Percentiles rank a stretch among this genome's conserved stretches.
These are phyloP conservation scores for Cryptoblepharus egeriae DNA, from an alignment of 2,797 vertebrate genomes.

Conservation along the genomic window DNA sequence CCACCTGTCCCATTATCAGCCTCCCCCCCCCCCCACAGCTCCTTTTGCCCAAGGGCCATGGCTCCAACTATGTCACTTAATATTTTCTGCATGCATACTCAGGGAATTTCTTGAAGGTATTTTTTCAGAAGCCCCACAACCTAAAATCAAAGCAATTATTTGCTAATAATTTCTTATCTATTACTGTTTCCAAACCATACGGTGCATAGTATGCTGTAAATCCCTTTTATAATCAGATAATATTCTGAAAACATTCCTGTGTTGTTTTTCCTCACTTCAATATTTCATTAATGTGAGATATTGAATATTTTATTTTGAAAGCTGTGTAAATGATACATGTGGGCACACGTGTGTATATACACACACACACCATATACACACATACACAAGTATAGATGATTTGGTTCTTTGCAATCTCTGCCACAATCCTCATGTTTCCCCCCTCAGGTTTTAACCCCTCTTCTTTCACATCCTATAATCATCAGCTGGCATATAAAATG, in stretches of 20 bases:
- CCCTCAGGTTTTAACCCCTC: constrained; percentile 21
- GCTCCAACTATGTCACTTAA: constrained; percentile 25
- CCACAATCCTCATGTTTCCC: not conserved
- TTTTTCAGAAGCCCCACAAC: constrained; percentile 11
- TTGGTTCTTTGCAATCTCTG: not conserved
- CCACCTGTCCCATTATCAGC: too few species aligned
- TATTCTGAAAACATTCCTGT: constrained; percentile 50
- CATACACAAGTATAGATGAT: not conserved
- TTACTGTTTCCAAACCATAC: not conserved
- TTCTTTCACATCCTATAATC: not conserved
- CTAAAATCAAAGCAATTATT: constrained; percentile 44
- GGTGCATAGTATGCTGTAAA: constrained; percentile 53
- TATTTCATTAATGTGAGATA: constrained; percentile 35
- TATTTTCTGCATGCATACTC: constrained; percentile 44
- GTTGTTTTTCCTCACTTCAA: constrained; percentile 23
- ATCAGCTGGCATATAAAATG: not conserved
- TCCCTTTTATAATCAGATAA: constrained; percentile 61
- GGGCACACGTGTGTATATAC: constrained; percentile 12
- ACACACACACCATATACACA: too few species aligned
- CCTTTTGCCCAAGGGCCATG: too few species aligned
- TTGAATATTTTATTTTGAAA: constrained; percentile 33
- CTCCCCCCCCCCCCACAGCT: too few species aligned
- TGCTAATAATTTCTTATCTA: constrained; percentile 42
- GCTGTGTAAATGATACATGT: not conserved
- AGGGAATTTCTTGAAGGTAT: constrained; percentile 50